phyloP scores from a whole-genome alignment of 2,888 invertebrate genomes.

The Sphaerophoria taeniata region DNA sequence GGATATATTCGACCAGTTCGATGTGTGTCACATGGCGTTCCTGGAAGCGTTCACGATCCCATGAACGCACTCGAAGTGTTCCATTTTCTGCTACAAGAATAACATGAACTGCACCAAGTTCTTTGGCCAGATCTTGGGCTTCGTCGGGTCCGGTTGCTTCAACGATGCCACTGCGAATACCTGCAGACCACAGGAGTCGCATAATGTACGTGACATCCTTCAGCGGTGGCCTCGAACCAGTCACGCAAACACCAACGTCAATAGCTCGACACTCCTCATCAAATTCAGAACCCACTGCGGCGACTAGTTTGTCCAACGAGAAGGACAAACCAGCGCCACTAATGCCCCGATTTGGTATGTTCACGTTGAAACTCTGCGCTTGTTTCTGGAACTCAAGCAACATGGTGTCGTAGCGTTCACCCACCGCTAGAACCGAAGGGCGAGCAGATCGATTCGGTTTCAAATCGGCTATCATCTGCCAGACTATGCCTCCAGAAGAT shows the following conservation, averaged over 20 bases:
- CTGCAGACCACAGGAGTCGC: conserved; percentile 88
- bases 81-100: conserved; percentile 84
- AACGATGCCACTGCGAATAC: conserved; percentile 86
- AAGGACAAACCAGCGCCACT: conserved; percentile 93
- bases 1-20: conserved; percentile 89
- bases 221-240: conserved; percentile 85
- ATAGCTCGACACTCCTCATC: conserved; percentile 84
- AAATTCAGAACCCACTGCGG: conserved; percentile 84
- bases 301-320: conserved; percentile 90
- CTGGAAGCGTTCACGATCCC: conserved; percentile 87
- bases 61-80: conserved; percentile 83
- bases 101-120: conserved; percentile 86
- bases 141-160: conserved; percentile 86
- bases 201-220: conserved; percentile 84
- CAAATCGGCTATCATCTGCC: conserved; percentile 84
- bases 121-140: conserved; percentile 86
- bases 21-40: conserved; percentile 86
- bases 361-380: conserved; percentile 81
- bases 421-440: conserved; percentile 91
- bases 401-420: conserved; percentile 94
- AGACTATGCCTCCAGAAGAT: conserved; percentile 85
- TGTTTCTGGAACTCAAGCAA: conserved; percentile 87
- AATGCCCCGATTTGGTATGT: conserved; percentile 79
- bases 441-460: conserved; percentile 82
- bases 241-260: conserved; percentile 88